Percentiles rank a stretch among this genome's conserved stretches.
These are phyloP conservation scores for Tetramorium alpestre DNA, from an alignment of 1,140 invertebrate genomes.

Conservation along the genomic window DNA sequence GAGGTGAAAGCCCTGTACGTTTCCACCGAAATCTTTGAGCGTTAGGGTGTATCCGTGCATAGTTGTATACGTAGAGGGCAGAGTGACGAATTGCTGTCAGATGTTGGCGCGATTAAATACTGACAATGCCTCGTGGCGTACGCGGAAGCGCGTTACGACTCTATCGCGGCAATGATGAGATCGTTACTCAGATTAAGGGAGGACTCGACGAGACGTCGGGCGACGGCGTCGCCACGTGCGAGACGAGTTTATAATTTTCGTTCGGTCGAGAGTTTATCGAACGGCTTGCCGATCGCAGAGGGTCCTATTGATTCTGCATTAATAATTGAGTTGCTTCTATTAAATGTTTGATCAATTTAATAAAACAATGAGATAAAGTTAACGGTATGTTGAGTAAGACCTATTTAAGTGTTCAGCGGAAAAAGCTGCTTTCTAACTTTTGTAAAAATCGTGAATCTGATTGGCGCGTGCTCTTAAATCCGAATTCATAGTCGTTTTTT, in stretches of 20 bases:
- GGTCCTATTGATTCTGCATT: not conserved
- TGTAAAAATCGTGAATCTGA: too few species aligned
- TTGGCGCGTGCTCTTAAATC: too few species aligned
- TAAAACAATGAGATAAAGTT: too few species aligned
- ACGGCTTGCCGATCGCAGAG: not conserved
- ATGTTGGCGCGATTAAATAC: constrained; percentile 60
- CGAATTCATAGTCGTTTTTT: too few species aligned
- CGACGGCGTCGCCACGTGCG: not conserved
- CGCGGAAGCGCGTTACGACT: not conserved
- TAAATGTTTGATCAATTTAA: too few species aligned
- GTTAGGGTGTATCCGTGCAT: not conserved
- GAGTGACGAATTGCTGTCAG: constrained; percentile 50
- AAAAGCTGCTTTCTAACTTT: too few species aligned
- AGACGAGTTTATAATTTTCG: not conserved
- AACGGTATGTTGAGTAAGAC: too few species aligned
- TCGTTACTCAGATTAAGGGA: constrained; percentile 43
- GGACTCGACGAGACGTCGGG: not conserved
- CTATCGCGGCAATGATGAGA: constrained; percentile 12
- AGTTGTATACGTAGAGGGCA: not conserved
- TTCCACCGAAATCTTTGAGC: constrained; percentile 22
- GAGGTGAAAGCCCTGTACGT: not conserved
- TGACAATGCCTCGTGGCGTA: constrained; percentile 36
- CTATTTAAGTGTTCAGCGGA: too few species aligned
- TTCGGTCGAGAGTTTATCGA: not conserved
- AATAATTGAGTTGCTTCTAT: too few species aligned